phyloP scores from a whole-genome alignment of 2,888 invertebrate genomes.

The Linnaemya tessellans region DNA sequence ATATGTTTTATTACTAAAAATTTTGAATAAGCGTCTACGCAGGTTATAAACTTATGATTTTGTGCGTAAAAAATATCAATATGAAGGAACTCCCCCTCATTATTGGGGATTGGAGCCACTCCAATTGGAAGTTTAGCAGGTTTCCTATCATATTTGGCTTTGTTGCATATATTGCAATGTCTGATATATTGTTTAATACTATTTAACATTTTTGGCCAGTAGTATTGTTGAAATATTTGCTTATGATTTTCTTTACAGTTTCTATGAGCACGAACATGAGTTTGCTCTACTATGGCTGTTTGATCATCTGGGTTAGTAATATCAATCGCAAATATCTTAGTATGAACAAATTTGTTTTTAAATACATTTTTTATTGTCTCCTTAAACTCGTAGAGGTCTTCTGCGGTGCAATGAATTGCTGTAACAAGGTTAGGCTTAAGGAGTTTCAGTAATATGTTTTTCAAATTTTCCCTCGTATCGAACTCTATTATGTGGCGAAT shows the following conservation, averaged over 20 bases:
- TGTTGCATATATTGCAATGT: conserved; percentile 14
- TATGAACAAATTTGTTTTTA: conserved; percentile 39
- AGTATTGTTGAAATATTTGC: too few relatives aligned
- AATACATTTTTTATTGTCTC: conserved; percentile 25
- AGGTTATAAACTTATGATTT: conserved; percentile 35
- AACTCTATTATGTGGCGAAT: conserved; percentile 51
- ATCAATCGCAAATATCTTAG: conserved; percentile 30
- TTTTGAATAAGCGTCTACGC: conserved; percentile 34
- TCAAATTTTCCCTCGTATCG: conserved; percentile 49
- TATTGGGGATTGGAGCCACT: conserved; percentile 13
- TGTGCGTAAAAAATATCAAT: conserved; percentile 31
- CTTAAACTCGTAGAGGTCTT: conserved; percentile 51
- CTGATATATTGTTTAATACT: conserved; percentile 30
- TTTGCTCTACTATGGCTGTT: conserved; percentile 33
- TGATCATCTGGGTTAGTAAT: conserved; percentile 44
- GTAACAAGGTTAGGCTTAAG: conserved; percentile 49
- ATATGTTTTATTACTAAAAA: conserved; percentile 25
- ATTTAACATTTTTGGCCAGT: conserved; percentile 4
- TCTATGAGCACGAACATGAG: conserved; percentile 54
- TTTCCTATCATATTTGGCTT: conserved; percentile 9
- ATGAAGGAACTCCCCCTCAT: conserved; percentile 16
- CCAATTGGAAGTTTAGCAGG: conserved; percentile 12
- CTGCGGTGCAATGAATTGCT: conserved; percentile 58
- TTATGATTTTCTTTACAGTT: conserved; percentile 46
- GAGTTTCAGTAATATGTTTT: conserved; percentile 60